Conservation (phyloP, 2,888 invertebrate genomes). For the Pemphredon lugubris region DNA sequence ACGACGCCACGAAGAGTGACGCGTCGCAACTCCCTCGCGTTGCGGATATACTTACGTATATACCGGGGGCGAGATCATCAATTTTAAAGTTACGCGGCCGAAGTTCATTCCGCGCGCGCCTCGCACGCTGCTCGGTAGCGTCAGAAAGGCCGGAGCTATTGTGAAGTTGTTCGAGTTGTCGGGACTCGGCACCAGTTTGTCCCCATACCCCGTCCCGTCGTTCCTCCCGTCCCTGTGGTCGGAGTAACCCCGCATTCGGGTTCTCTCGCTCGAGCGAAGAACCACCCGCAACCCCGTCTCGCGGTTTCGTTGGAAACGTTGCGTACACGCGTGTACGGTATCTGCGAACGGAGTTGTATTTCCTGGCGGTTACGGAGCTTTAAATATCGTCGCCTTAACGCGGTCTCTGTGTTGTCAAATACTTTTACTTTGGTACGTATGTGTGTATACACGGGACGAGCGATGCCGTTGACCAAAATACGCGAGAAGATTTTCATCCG, state of each 20-base stretch:
- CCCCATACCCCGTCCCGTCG: conserved; percentile 9
- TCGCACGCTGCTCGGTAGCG: conserved; percentile 1
- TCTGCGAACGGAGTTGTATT: conserved; percentile 8
- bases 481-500: no score
- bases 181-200: conserved; percentile 39
- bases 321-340: neutral
- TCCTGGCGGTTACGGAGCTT: no score
- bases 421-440: no score
- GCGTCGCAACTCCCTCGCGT: conserved; percentile 48
- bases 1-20: conserved; percentile 38
- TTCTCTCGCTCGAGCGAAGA: conserved; percentile 37
- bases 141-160: conserved; percentile 67
- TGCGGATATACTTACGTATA: conserved; percentile 63
- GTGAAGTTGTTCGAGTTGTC: conserved; percentile 71
- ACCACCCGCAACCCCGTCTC: conserved; percentile 33
- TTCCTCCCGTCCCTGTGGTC: conserved; percentile 19
- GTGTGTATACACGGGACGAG: no score
- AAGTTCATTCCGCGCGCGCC: conserved; percentile 69
- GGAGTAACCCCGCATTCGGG: conserved; percentile 51
- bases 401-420: no score
- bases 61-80: conserved; percentile 66
- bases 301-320: conserved; percentile 26
- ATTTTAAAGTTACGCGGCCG: conserved; percentile 73
- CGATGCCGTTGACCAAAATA: no score
- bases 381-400: no score